Conservation (phyloP, 2,797 vertebrate species). For the Mionectes olivaceus region DNA sequence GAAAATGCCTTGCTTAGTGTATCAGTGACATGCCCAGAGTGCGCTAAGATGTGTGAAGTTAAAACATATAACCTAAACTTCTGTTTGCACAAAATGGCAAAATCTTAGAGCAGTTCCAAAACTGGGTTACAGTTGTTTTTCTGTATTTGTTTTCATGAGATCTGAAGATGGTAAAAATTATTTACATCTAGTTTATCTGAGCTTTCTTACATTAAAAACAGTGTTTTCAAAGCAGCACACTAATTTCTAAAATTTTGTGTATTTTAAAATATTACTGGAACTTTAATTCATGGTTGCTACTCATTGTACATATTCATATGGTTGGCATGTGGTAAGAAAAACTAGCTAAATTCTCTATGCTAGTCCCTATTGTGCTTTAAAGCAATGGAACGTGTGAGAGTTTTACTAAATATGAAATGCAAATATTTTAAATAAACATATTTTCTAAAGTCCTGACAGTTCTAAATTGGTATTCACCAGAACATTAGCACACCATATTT, state of each 20-base stretch:
- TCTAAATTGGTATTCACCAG: not conserved
- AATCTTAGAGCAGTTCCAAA: not conserved
- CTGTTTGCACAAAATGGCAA: not conserved
- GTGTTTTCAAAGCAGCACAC: not conserved
- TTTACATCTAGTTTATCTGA: not conserved
- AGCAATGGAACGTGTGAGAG: not conserved
- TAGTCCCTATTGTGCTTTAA: not conserved
- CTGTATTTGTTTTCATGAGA: not conserved
- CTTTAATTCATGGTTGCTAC: not conserved
- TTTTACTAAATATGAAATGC: not conserved
- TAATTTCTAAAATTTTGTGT: not conserved
- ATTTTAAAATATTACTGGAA: not conserved
- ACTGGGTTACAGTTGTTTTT: not conserved
- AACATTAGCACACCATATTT: not conserved
- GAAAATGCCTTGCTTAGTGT: not conserved
- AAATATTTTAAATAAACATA: not conserved
- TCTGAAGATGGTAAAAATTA: not conserved
- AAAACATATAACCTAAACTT: not conserved
- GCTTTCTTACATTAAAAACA: not conserved
- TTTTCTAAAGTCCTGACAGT: slow-evolving; percentile 1
- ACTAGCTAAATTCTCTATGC: not conserved
- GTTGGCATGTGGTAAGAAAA: not conserved
- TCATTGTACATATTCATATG: not conserved
- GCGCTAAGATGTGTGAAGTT: not conserved
- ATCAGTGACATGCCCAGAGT: not conserved